Evolutionary conservation across 2,888 invertebrate species (phyloP), one percentile per base, ranked within the genome.

Genomic region (Homarus gammarus): DNA sequence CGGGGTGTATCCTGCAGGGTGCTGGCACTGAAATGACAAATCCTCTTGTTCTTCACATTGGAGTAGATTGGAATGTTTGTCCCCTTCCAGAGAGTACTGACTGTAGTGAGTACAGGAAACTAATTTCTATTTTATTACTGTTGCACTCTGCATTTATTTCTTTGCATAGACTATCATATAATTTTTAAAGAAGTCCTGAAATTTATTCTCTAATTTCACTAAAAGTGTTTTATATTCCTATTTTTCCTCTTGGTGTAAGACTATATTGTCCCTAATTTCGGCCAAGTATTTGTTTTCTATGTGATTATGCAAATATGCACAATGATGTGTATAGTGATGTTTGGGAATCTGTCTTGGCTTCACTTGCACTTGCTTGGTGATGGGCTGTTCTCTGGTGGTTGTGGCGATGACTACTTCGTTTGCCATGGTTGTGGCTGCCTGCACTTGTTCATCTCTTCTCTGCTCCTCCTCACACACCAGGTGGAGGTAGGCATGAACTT

Each of bases 31-130:
- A 82, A 44, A 75, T 92, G 15, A 77, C 85, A 18, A 79, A 84
- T 64, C 73, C 92, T 10, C 88, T 77, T 15, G 91, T 92, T 2
- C 78, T 88, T 33, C 92, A 92, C 49, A 82, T 90, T 92, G 96
- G 96, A 93, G 96, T 97, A 1, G 94, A 95, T 64, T 97, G 97
- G 94, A 97, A 96, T 5, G 94, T 95, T 73, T 98, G 98, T 93
- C 97, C 97, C 0, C 95, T 97, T 92, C 95, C 96, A 31, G 95
- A 95, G 6, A 96, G 94, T 95, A 95, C 93, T 96, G 96, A 93
- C 96, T 97, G 94, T 97, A 97, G 40, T 97, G 97, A 94, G 96
- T 97, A 96, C 94, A 97, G 31, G 27, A 51, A 27, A 49, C 18
- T n/a, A 31, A 15, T 49, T 5, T 64, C 27, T 3, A n/a, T 64